phyloP scores from a whole-genome alignment of 2,113 vertebrate genomes.

The Daphoenositta chrysoptera region DNA sequence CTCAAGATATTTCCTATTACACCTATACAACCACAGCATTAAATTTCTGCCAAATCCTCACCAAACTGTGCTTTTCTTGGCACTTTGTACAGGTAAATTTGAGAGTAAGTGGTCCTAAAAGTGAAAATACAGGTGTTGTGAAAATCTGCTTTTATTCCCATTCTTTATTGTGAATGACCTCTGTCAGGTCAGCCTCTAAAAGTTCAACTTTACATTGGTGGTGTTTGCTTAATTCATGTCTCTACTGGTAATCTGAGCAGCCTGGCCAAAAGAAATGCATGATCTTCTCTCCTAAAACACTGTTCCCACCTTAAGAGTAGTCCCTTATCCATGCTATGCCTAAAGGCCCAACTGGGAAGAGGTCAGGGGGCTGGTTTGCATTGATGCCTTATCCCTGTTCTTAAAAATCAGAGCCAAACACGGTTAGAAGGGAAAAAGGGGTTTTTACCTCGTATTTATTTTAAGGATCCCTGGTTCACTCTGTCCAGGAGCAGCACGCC shows the following conservation, averaged over 20 bases:
- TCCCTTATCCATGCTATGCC: neutral
- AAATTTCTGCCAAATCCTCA: neutral
- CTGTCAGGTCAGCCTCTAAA: neutral
- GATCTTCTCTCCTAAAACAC: neutral
- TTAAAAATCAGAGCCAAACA: too few relatives aligned
- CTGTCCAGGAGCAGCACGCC: too few relatives aligned
- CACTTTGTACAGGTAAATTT: neutral
- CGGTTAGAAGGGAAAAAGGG: too few relatives aligned
- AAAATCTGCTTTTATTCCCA: neutral
- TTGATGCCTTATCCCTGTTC: too few relatives aligned
- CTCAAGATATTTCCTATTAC: neutral
- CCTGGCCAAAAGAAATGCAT: neutral
- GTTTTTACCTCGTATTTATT: too few relatives aligned
- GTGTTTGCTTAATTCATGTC: neutral
- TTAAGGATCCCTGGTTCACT: too few relatives aligned
- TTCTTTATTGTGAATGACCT: neutral
- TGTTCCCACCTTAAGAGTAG: neutral
- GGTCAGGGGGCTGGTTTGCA: neutral
- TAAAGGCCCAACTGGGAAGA: neutral
- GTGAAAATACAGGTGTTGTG: neutral
- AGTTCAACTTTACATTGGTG: accelerated
- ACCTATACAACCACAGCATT: neutral
- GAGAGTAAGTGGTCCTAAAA: neutral
- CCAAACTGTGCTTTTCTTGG: neutral
- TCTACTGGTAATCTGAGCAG: neutral